Evolutionary conservation across 2,113 vertebrate species (phyloP), one percentile per base, ranked within the genome.

Genomic region (Phalacrocorax pelagicus): DNA sequence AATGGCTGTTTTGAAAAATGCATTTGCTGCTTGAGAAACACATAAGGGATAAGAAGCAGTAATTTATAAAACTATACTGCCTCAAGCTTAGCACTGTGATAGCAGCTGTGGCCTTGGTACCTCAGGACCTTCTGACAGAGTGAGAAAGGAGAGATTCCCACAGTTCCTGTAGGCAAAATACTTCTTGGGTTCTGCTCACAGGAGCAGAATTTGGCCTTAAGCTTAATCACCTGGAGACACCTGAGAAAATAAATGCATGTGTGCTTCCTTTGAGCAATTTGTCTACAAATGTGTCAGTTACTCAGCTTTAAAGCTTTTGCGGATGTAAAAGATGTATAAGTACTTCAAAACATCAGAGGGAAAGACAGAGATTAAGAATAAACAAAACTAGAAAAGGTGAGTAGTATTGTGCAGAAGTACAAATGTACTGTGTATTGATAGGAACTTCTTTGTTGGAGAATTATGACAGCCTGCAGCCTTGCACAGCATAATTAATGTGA

Each of bases 101-200:
- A 94, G 91, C 94, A 96, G 81, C 86, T 96, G 96, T 87, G 61
- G 91, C 73, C 81, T 78, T 87, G 58, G 52, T 87, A 92, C 62
- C 73, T 91, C 83, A 96, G 81, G 81, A 86, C 27, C 69, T 93
- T 90, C 34, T 69, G 69, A 83, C 49, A 75, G 69, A 55, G 15
- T 29, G 36, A 92, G 69, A 91, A 93, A 90, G 59, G 46, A 94
- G 52, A 85, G 52, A 87, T 75, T 91, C 77, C 24, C 20, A 18
- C 12, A 79, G 34, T 26, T 89, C 46, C 88, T 95, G 19, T 69
- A 61, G 61, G 83, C 86, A 92, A 96, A 97, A 72, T 80, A 29
- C 54, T 69, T 77, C 49, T 61, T 77, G 73, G 22, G 36, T 92
- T 92, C 86, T 91, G 61, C 49, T 96, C 51, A 77, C 11, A 88